Conservation (phyloP, 2,888 invertebrate genomes). For the Nasonovia ribisnigri region DNA sequence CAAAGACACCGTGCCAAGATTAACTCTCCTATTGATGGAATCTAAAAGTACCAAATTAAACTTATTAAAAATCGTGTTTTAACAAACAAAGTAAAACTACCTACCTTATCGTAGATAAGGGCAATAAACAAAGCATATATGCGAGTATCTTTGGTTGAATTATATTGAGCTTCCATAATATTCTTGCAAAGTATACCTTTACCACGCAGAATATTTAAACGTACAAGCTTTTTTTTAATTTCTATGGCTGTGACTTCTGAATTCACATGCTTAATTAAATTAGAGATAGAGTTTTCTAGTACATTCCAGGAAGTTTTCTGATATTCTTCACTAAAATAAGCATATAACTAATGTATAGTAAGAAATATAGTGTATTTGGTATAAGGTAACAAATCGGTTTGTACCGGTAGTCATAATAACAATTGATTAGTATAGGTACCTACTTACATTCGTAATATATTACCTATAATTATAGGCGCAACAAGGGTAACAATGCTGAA, state of each 20-base stretch:
- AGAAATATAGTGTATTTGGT: background rate
- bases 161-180: background rate
- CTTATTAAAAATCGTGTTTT: background rate
- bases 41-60: background rate
- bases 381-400: background rate
- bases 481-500: too few relatives aligned
- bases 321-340: background rate
- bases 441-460: too few relatives aligned
- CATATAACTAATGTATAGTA: background rate
- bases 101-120: background rate
- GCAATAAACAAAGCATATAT: background rate
- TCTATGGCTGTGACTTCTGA: background rate
- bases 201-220: background rate
- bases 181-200: background rate
- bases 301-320: background rate
- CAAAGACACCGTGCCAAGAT: background rate
- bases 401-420: background rate
- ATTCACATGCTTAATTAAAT: background rate
- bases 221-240: background rate
- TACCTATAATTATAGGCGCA: too few relatives aligned
- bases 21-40: background rate
- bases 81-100: background rate
- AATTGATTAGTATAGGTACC: background rate
- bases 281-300: background rate
- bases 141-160: background rate